Percentiles rank a stretch among this genome's conserved stretches.
phyloP scores from a whole-genome alignment of 2,113 vertebrate species.

The Phalacrocorax aristotelis region DNA sequence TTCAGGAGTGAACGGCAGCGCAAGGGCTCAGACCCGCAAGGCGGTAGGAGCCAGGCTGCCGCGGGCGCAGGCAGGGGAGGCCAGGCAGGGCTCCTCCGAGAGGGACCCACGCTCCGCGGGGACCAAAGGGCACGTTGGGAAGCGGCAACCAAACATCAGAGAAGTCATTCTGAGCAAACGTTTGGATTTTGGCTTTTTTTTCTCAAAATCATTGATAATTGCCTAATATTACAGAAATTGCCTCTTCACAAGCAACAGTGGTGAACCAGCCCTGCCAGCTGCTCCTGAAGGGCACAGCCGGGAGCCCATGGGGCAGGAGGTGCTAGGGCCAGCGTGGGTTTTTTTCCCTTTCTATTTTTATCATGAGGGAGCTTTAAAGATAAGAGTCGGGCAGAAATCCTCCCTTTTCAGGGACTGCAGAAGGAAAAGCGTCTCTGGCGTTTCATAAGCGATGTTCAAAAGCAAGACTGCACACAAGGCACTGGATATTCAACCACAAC shows the following conservation, averaged over 20 bases:
- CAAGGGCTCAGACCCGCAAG: fast-evolving
- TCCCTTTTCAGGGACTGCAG: not conserved
- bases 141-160: not conserved
- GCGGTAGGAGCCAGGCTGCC: not conserved
- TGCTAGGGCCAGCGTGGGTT: fast-evolving
- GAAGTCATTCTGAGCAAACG: not conserved
- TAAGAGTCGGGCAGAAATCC: not conserved
- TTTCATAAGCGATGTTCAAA: not conserved
- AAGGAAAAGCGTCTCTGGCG: not conserved
- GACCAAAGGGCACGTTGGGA: not conserved
- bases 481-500: too few species aligned
- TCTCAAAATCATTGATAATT: not conserved
- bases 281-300: not conserved
- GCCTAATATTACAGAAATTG: not conserved
- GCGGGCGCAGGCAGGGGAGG: too few species aligned
- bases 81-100: not conserved
- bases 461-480: too few species aligned
- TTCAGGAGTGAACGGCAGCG: not conserved
- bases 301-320: not conserved
- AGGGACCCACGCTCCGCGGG: not conserved
- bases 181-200: not conserved
- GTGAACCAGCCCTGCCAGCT: not conserved
- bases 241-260: not conserved
- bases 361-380: not conserved
- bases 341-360: not conserved